Base-by-base conservation (phyloP, 2,888 invertebrate genomes). In the Melipona bicolor region DNA sequence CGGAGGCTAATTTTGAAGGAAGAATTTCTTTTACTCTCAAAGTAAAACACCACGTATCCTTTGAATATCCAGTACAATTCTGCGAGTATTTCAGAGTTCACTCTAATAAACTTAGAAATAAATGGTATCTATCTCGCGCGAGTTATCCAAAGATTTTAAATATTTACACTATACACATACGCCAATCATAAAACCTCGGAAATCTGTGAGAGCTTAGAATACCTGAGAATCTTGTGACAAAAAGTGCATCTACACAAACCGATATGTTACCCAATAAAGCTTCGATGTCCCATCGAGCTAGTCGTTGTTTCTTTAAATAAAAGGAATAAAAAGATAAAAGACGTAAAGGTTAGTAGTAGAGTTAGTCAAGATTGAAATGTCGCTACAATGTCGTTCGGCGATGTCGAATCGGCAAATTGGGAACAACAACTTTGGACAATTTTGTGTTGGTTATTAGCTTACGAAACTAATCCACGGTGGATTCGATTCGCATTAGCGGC, bases 101-200 rank as follows among this genome's bases (percentile, higher is more conserved):
- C 4, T 13, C 13, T 24, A n/a, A 56, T n/a, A 15, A 5, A n/a
- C n/a, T 0, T 4, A 0, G 56, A 56, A n/a, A 15, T 15, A n/a
- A n/a, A 5, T 13, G 3, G n/a, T 49, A 50, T 3, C 15, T 13
- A 15, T n/a, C 15, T n/a, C 56, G 0, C n/a, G 56, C 56, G 56
- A 56, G 56, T 56, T 21, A 11, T 2, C 4, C 4, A 56, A 56
- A 56, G 2, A 56, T 13, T 21, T 4, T n/a, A 24, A 2, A n/a
- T 4, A 5, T 56, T 56, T 56, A 5, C n/a, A 2, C 13, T 13
- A 13, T 56, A 2, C n/a, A 56, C 11, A 1, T 9, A 0, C 13
- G 4, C 4, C 4, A 3, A 56, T 56, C 56, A 0, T 5, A 0
- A 56, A n/a, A 5, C 56, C 2, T 2, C 0, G 15, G 2, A n/a